Evolutionary conservation across 2,888 invertebrate species (phyloP), one percentile per base, ranked within the genome.

Genomic region (Pandemis heparana): DNA sequence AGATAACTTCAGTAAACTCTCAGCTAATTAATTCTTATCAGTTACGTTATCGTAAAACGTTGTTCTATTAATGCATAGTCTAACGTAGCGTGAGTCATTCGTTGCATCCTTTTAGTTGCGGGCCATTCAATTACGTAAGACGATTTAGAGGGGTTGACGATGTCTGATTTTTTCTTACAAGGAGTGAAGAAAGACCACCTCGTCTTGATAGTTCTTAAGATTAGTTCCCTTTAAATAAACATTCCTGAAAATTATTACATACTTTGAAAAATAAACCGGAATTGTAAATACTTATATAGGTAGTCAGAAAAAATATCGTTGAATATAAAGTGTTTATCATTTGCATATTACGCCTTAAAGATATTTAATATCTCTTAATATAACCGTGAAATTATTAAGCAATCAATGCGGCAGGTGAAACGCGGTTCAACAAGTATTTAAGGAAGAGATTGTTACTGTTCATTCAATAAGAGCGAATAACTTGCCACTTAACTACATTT

Each of bases 11-110:
- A 46, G 18, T 16, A 32, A 32, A 2, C 51, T 65, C 65, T 14
- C 16, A 16, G 38, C 73, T 73, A 69, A 63, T 73, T 69, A 69
- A 32, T 60, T 67, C 18, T 46, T 69, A 72, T 72, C 72, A 43
- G 9, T 73, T 73, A 73, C 69, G 63, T 73, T 64, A 73, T 69
- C 68, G n/a, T 5, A 32, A 39, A 51, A 39, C 41, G 23, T 38
- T 51, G 41, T 18, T 51, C 71, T 71, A 59, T 53, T 43, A 68
- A 63, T 73, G 68, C 68, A 73, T 59, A 46, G 59, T 63, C 38
- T 51, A 16, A 39, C 65, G 10, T 39, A 66, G 41, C 48, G 38
- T 51, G 38, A 65, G 8, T 63, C 63, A 63, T 62, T 12, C 10
- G 43, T 46, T 63, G 63, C 63, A 63, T 63, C 46, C 46, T 12